Evolutionary conservation across 1,140 invertebrate genomes (phyloP), one percentile per base, ranked within the genome.

Genomic region (Drosophila mayri): DNA sequence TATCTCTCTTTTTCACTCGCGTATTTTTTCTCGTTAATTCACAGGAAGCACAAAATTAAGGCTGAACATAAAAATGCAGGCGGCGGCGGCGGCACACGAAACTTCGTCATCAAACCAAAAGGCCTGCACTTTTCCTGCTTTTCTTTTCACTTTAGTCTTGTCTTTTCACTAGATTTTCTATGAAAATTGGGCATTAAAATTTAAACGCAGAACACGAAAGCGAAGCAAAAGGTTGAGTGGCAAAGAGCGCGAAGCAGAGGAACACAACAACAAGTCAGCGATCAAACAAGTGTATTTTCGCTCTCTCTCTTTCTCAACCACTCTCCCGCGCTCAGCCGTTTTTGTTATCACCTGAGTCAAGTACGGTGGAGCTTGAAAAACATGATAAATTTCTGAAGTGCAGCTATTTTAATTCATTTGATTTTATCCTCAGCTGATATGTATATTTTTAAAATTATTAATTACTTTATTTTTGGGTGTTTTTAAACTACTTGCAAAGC

Each of bases 21-120:
- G 52, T 54, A 16, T 16, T 47, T 37, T 70, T 65, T 25, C 61
- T 71, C 60, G 58, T 79, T 74, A 72, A 59, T 71, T 77, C 66
- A 88, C 85, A 88, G 85, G 85, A 88, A 88, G 75, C 81, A 79
- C 81, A 66, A 81, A 88, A 88, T 88, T 88, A 88, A 90, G 74
- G 63, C 85, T 50, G 35, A 60, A 50, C 40, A 55, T 20, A 41
- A 61, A 64, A 65, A 83, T 88, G 79, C 84, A 87, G 71, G 79
- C 83, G 65, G 61, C 50, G 71, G 79, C 83, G 65, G 61, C 50
- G 41, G 37, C 55, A 44, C 64, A 59, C 49, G 43, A 59, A 49
- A 72, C 66, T 74, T 60, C 59, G 59, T 60, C 79, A 70, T 71
- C 70, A 67, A 62, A 47, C 32, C 46, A 52, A 37, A 40, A 44